Evolutionary conservation across 2,888 invertebrate species (phyloP), one percentile per base, ranked within the genome.

Genomic region (Epirrhoe alternata): DNA sequence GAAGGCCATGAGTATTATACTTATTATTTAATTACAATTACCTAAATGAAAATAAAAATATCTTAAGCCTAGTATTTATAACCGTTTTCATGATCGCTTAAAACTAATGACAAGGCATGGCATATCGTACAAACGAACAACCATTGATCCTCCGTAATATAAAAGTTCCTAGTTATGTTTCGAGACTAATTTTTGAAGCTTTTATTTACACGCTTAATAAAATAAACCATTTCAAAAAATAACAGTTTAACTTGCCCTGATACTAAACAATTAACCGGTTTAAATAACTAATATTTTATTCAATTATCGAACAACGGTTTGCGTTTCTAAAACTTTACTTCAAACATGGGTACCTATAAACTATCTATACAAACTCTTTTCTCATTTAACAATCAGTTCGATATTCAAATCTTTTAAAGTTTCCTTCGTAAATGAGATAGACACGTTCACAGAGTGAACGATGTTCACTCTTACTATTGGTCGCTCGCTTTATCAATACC

Each of bases 141-240:
- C 68, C 68, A 62, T 68, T 66, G 61, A 58, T 75, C 72, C 72
- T 69, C 64, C 53, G 68, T 76, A 73, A 73, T 69, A 67, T 74
- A 73, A 75, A 72, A 72, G 7, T 70, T 77, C 75, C 79, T 80
- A 82, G 85, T 87, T 87, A 87, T 86, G 85, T 86, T 79, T 84
- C 77, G 80, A 83, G 77, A 84, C 80, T 42, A 69, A 24, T 24
- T 24, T 74, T 86, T 87, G 89, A 87, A 88, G 87, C 85, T 87
- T 85, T 81, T 75, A 77, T 83, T 83, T 78, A 81, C 77, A 80
- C 77, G 76, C 78, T 74, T 66, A 73, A 67, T 17, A 50, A 33
- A 35, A 12, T 47, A 56, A 47, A 45, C 14, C 38, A 10, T 42
- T 42, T 5, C 38, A 42, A 42, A 10, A 12, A 42, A 42, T 12